phyloP scores from a whole-genome alignment of 2,113 vertebrate species.

The Oplegnathus fasciatus region DNA sequence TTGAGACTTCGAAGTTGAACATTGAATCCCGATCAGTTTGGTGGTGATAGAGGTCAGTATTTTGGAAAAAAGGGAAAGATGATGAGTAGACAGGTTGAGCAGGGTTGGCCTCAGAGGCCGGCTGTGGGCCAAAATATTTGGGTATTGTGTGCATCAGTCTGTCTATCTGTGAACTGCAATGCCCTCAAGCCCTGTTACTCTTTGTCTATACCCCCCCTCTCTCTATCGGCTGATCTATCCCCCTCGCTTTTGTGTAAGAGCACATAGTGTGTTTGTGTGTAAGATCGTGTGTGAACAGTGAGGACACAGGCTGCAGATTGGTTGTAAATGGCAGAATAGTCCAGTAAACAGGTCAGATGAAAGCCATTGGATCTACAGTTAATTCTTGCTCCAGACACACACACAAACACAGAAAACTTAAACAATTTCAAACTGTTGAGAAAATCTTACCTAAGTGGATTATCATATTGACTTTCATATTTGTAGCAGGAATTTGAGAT shows the following conservation, averaged over 20 bases:
- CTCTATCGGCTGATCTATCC: slow-evolving; percentile 35
- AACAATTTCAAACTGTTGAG: slow-evolving; percentile 25
- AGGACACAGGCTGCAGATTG: slow-evolving; percentile 29
- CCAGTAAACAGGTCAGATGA: slow-evolving; percentile 50
- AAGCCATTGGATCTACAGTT: slow-evolving; percentile 14
- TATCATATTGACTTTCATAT: slow-evolving; percentile 73
- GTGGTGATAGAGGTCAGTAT: not conserved
- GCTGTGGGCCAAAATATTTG: slow-evolving; percentile 66
- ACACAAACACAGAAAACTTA: slow-evolving; percentile 17
- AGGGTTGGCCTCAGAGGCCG: slow-evolving; percentile 39
- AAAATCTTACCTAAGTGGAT: slow-evolving; percentile 54
- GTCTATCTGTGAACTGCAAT: slow-evolving; percentile 61
- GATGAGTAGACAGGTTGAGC: slow-evolving; percentile 68
- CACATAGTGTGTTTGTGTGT: slow-evolving; percentile 32
- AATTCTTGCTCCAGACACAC: slow-evolving; percentile 4
- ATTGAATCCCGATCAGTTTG: not conserved
- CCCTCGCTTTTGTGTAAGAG: slow-evolving; percentile 59
- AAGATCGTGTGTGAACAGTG: slow-evolving; percentile 26
- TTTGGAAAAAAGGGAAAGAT: slow-evolving; percentile 32
- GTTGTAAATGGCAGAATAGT: slow-evolving; percentile 41
- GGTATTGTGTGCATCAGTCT: slow-evolving; percentile 55
- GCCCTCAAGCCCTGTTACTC: slow-evolving; percentile 49
- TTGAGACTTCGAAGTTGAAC: not conserved
- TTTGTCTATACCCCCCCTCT: slow-evolving; percentile 52
- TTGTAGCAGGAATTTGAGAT: slow-evolving; percentile 67